Evolutionary conservation across 2,888 invertebrate genomes (phyloP).

Genomic region (Caenorhabditis sp.): DNA sequence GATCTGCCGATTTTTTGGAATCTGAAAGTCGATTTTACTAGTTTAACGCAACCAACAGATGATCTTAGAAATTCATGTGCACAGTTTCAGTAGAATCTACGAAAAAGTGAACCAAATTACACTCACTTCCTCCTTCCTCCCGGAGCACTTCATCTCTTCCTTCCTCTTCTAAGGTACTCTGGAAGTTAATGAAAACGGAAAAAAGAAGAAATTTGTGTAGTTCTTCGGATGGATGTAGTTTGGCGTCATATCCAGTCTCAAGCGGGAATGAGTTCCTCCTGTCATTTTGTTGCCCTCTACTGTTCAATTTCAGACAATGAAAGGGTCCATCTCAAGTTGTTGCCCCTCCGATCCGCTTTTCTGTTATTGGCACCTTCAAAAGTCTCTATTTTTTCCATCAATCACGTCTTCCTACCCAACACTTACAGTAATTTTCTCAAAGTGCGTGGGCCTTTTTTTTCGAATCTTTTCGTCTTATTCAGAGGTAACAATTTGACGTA

Average conservation of each 20-base stretch:
- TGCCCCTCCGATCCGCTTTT: background rate
- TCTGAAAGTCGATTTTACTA: no score
- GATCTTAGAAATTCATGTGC: no score
- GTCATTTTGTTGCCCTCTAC: no score
- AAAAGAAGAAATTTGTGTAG: conserved; percentile 11
- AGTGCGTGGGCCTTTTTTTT: background rate
- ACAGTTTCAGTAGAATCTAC: background rate
- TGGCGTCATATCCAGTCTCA: background rate
- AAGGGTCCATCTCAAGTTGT: conserved; percentile 8
- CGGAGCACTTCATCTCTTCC: conserved; percentile 14
- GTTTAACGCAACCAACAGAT: no score
- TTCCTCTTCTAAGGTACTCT: conserved; percentile 2
- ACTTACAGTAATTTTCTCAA: conserved; percentile 18
- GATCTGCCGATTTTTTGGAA: no score
- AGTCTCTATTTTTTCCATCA: background rate
- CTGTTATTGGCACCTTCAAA: background rate
- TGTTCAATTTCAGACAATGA: conserved; percentile 11
- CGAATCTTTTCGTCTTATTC: conserved; percentile 8
- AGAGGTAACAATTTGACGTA: conserved; percentile 32
- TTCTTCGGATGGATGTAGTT: conserved; percentile 11
- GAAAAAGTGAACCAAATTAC: background rate
- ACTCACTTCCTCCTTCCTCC: conserved; percentile 5
- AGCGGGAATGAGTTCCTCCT: background rate
- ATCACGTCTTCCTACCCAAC: background rate
- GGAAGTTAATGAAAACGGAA: conserved; percentile 22